These are phyloP conservation scores for Nycticebus coucang DNA, from an alignment of 2,113 vertebrate species.

Conservation along the genomic window DNA sequence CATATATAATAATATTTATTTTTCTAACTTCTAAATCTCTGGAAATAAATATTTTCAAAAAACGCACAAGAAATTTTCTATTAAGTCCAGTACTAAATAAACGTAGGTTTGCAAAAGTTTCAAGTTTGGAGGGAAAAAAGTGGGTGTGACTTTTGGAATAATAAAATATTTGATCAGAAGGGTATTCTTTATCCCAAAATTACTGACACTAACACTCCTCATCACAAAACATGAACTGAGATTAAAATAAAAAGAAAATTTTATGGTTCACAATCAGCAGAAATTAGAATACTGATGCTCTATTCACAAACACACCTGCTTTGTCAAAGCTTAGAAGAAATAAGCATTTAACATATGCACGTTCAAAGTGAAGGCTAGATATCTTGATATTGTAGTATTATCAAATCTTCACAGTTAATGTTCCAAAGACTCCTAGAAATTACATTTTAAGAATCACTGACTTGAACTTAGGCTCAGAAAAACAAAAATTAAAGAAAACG, in stretches of 20 bases:
- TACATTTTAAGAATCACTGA: background rate
- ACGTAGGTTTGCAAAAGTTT: background rate
- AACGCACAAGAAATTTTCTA: background rate
- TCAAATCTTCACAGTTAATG: background rate
- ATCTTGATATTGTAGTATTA: background rate
- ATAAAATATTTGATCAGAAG: constrained; percentile 4
- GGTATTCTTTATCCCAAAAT: constrained; percentile 12
- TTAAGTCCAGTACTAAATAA: background rate
- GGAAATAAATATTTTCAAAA: background rate
- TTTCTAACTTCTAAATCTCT: background rate
- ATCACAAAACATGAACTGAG: constrained; percentile 20
- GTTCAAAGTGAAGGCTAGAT: constrained; percentile 36
- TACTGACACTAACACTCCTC: background rate
- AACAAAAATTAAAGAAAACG: constrained; percentile 33
- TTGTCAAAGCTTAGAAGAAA: constrained; percentile 19
- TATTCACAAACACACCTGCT: constrained; percentile 5
- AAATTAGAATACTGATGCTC: background rate
- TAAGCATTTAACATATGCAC: background rate
- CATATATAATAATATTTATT: background rate
- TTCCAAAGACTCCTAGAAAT: constrained; percentile 33
- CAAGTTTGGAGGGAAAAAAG: background rate
- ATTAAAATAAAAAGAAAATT: constrained; percentile 32
- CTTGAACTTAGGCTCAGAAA: background rate
- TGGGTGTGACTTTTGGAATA: background rate
- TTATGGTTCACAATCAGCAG: background rate